Conservation (phyloP, 2,888 invertebrate genomes). For the Dolichopus griseipennis region DNA sequence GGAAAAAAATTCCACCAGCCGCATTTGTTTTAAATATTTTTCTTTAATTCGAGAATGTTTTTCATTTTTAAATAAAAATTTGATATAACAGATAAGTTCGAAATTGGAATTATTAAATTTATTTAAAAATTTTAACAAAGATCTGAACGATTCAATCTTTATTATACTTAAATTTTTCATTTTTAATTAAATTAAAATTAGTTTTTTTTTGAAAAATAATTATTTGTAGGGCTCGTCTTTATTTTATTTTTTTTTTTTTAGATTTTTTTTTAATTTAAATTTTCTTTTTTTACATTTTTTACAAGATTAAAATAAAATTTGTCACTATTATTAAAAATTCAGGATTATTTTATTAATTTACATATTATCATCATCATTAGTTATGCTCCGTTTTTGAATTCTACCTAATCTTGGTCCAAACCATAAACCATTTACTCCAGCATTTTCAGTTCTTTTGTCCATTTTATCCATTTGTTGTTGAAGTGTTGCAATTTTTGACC, state of each 20-base stretch:
- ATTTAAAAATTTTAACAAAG: too few relatives aligned
- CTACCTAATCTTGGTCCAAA: slow-evolving; percentile 60
- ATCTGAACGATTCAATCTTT: too few relatives aligned
- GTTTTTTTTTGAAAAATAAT: background rate
- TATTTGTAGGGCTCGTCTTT: background rate
- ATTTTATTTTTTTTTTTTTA: background rate
- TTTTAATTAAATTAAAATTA: background rate
- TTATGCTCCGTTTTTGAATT: slow-evolving; percentile 36
- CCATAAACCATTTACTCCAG: slow-evolving; percentile 51
- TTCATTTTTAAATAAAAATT: background rate
- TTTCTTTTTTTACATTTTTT: background rate
- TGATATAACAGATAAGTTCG: too few relatives aligned
- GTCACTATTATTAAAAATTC: too few relatives aligned
- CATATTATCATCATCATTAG: slow-evolving; percentile 25
- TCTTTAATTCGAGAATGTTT: background rate
- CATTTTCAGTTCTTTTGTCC: slow-evolving; percentile 32
- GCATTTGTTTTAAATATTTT: background rate
- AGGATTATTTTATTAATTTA: slow-evolving; percentile 23
- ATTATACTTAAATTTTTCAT: too few relatives aligned
- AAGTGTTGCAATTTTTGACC: slow-evolving; percentile 35
- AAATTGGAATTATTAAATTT: too few relatives aligned
- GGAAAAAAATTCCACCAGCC: slow-evolving; percentile 7
- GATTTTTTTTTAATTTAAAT: too few relatives aligned
- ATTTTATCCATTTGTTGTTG: slow-evolving; percentile 38
- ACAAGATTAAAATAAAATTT: too few relatives aligned